Evolutionary conservation across 1,140 invertebrate genomes (phyloP).

Genomic region (Drosophila bifasciata): DNA sequence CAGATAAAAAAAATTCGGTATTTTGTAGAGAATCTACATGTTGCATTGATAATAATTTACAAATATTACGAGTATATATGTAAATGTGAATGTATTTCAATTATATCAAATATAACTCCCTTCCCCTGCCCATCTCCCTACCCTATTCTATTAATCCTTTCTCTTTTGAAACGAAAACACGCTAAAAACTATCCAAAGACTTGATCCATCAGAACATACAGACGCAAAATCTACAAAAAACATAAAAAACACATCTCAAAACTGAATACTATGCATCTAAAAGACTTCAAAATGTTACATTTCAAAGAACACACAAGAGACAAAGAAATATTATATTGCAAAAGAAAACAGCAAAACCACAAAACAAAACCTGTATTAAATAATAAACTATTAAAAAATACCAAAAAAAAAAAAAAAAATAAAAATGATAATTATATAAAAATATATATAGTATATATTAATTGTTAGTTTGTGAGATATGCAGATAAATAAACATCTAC

Average conservation of each 20-base stretch:
- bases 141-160: neutral
- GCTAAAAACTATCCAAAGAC: conserved; percentile 56
- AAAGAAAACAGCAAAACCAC: conserved; percentile 32
- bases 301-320: conserved; percentile 41
- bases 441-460: conserved; percentile 67
- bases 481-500: conserved; percentile 41
- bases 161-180: conserved; percentile 7
- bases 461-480: conserved; percentile 75
- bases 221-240: conserved; percentile 23
- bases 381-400: conserved; percentile 54
- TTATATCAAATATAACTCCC: conserved; percentile 22
- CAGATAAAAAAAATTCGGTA: conserved; percentile 56
- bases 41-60: conserved; percentile 82
- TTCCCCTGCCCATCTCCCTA: neutral
- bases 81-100: conserved; percentile 46
- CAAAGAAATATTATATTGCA: conserved; percentile 10
- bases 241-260: conserved; percentile 60
- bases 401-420: conserved; percentile 31
- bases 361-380: conserved; percentile 36
- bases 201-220: conserved; percentile 37
- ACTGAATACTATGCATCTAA: conserved; percentile 46
- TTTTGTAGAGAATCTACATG: conserved; percentile 81
- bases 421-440: conserved; percentile 33
- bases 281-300: conserved; percentile 61
- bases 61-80: conserved; percentile 61